Base-by-base conservation (phyloP, 2,888 invertebrate genomes). In the Pristionchus mayeri region DNA sequence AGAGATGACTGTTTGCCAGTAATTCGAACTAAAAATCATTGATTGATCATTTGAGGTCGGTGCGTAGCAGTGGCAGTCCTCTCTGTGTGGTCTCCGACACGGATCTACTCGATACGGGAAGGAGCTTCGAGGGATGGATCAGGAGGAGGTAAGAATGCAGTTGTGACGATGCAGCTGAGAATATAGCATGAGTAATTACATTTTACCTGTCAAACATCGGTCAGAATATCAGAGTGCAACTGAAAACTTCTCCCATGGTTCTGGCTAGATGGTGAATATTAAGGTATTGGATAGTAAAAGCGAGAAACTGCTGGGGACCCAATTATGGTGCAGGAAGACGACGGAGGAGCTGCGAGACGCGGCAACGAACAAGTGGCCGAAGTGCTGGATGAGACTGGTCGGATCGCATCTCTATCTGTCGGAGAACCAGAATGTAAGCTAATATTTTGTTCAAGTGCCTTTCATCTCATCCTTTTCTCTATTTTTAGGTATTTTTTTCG, bases 341-440 rank as follows among this genome's bases (percentile, higher is more conserved):
- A 50, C 86, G 0, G 88, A 87, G 7, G 90, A 90, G 81, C 80
- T 89, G 50, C 86, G 84, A 37, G 85, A 85, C 27, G 37, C 82
- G 75, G 40, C 57, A 40, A 90, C 89, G 24, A 90, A 90, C 78
- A 90, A 91, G 80, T 92, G 91, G 92, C 88, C 90, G 3, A 91
- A 91, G 85, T 88, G 89, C 48, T 92, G 92, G 92, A 88, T 90
- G 87, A 86, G 88, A 48, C 85, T 92, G 18, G 86, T 85, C 54
- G 89, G 88, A 24, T 87, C 88, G 11, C 87, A 89, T 79, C 85
- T 92, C 44, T 86, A 89, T 30, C 75, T 90, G 21, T 90, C 87
- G 63, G 83, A 87, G 18, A 90, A 91, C 86, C 90, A 92, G 86
- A 87, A 87, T 87, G 88, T 89, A 34, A 85, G 87, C 0, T 86